Percentiles rank a stretch among this genome's conserved stretches.
Evolutionary conservation across 2,888 invertebrate genomes (phyloP).

Genomic region (Lochmaea crataegi): DNA sequence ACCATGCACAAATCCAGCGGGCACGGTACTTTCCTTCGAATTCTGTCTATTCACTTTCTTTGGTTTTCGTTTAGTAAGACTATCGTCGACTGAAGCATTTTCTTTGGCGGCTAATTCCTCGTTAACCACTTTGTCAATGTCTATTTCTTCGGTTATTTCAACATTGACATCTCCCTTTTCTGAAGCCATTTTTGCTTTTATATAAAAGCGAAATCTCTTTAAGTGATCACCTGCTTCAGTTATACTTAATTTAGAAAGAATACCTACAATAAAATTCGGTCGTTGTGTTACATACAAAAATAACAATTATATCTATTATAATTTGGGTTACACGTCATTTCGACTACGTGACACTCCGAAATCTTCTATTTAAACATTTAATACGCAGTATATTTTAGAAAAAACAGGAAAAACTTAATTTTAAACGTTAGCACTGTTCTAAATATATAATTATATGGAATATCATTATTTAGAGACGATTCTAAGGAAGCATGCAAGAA

Average conservation of each 20-base stretch:
- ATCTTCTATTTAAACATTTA: slow-evolving; percentile 11
- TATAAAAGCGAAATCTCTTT: slow-evolving; percentile 19
- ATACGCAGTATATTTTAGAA: slow-evolving; percentile 1
- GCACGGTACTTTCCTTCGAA: slow-evolving; percentile 63
- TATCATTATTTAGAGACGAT: slow-evolving; percentile 32
- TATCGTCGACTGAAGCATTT: slow-evolving; percentile 45
- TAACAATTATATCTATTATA: slow-evolving; percentile 25
- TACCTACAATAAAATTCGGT: slow-evolving; percentile 25
- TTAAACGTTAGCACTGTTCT: neutral
- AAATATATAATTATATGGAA: neutral
- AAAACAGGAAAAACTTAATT: neutral
- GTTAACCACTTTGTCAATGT: slow-evolving; percentile 55
- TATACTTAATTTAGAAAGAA: slow-evolving; percentile 14
- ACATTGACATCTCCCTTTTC: slow-evolving; percentile 50
- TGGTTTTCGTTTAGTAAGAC: slow-evolving; percentile 46
- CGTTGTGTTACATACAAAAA: slow-evolving; percentile 25
- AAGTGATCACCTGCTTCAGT: slow-evolving; percentile 18
- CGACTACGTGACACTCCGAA: slow-evolving; percentile 39
- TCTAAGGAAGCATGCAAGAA: slow-evolving; percentile 44
- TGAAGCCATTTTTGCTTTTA: slow-evolving; percentile 50
- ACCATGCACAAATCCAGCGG: slow-evolving; percentile 63
- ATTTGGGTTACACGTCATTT: slow-evolving; percentile 43
- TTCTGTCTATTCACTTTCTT: slow-evolving; percentile 61
- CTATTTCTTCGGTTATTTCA: slow-evolving; percentile 50
- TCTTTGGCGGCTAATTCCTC: slow-evolving; percentile 54